These are phyloP conservation scores for Wiebesia pumilae DNA, from an alignment of 1,140 invertebrate species.

Conservation along the genomic window DNA sequence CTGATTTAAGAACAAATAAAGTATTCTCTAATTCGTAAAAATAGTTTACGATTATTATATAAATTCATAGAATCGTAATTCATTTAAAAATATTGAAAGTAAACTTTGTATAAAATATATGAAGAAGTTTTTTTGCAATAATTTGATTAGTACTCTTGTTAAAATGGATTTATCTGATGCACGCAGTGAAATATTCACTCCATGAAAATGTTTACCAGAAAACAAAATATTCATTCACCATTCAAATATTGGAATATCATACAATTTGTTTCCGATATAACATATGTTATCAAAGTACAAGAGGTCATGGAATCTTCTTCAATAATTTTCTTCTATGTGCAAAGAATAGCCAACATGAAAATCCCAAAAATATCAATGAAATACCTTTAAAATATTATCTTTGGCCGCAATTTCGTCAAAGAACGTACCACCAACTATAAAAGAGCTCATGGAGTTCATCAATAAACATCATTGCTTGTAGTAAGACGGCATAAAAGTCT, in stretches of 20 bases:
- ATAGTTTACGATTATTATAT: neutral
- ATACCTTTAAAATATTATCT: slow-evolving; percentile 16
- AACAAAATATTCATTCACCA: slow-evolving; percentile 17
- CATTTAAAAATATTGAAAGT: neutral
- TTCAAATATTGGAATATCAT: neutral
- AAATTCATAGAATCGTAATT: neutral
- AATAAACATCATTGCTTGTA: slow-evolving; percentile 37
- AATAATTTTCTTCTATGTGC: slow-evolving; percentile 17
- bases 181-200: slow-evolving; percentile 17
- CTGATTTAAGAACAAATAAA: neutral
- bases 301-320: slow-evolving; percentile 4
- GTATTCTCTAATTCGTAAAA: neutral
- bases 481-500: neutral
- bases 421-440: neutral
- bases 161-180: neutral
- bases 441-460: slow-evolving; percentile 2
- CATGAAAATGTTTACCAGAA: slow-evolving; percentile 1
- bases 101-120: neutral
- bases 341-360: slow-evolving; percentile 13
- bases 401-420: slow-evolving; percentile 12
- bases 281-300: neutral
- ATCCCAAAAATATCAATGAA: slow-evolving; percentile 15
- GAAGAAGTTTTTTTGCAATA: neutral
- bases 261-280: neutral
- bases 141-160: neutral